These are phyloP conservation scores for Carapus acus DNA, from an alignment of 2,797 vertebrate species.

Conservation along the genomic window DNA sequence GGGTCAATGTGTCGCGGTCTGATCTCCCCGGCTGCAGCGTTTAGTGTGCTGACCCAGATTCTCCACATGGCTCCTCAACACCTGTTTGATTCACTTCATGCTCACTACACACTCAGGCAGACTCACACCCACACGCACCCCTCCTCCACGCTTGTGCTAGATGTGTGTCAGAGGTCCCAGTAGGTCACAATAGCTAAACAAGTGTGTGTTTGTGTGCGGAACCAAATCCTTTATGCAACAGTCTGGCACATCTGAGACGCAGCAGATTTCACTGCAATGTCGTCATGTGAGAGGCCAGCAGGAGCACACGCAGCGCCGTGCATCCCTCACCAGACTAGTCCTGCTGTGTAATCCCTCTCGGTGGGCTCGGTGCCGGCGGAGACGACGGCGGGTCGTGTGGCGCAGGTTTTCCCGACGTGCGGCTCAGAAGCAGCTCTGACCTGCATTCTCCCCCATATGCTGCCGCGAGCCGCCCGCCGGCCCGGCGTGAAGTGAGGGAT, in stretches of 20 bases:
- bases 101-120: slow-evolving; percentile 23
- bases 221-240: slow-evolving; percentile 51
- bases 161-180: slow-evolving; percentile 27
- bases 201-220: neutral
- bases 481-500: slow-evolving; percentile 50
- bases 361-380: slow-evolving; percentile 51
- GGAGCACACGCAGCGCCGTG: slow-evolving; percentile 26
- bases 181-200: slow-evolving; percentile 31
- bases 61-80: slow-evolving; percentile 48
- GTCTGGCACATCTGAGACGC: too few relatives aligned
- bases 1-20: slow-evolving; percentile 59
- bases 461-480: slow-evolving; percentile 43
- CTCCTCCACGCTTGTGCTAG: slow-evolving; percentile 10
- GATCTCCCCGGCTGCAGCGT: slow-evolving; percentile 48
- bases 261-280: slow-evolving; percentile 28
- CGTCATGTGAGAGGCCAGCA: slow-evolving; percentile 12
- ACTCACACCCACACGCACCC: slow-evolving; percentile 5
- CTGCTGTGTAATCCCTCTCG: slow-evolving; percentile 60
- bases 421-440: slow-evolving; percentile 61
- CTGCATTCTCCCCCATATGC: slow-evolving; percentile 69
- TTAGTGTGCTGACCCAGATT: slow-evolving; percentile 67
- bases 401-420: too few relatives aligned
- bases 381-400: too few relatives aligned
- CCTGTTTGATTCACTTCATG: slow-evolving; percentile 61
- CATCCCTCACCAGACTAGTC: slow-evolving; percentile 60